phyloP scores from a whole-genome alignment of 1,140 invertebrate genomes.

The Drosophila tani region DNA sequence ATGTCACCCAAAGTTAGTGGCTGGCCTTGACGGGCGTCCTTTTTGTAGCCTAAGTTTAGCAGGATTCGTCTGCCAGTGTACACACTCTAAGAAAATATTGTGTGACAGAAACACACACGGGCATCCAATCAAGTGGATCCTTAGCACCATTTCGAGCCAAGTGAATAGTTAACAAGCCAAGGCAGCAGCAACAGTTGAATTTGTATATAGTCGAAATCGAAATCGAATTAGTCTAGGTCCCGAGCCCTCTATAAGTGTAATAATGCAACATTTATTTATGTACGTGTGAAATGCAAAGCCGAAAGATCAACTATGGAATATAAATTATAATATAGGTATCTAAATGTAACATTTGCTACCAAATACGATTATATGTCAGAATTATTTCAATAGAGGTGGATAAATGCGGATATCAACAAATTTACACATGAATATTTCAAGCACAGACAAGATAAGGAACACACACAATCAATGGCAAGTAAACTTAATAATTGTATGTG shows the following conservation, averaged over 20 bases:
- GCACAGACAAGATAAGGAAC: slow-evolving; percentile 54
- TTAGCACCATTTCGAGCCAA: slow-evolving; percentile 47
- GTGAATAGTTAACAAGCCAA: slow-evolving; percentile 71
- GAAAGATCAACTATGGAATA: slow-evolving; percentile 34
- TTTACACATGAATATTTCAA: slow-evolving; percentile 63
- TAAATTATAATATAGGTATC: slow-evolving; percentile 32
- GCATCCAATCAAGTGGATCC: slow-evolving; percentile 29
- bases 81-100: slow-evolving; percentile 1
- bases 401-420: slow-evolving; percentile 52
- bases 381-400: slow-evolving; percentile 14
- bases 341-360: slow-evolving; percentile 45
- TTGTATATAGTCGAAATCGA: slow-evolving; percentile 67
- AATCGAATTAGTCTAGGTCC: slow-evolving; percentile 49
- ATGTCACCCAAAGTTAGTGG: slow-evolving; percentile 69
- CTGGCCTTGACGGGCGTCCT: slow-evolving; percentile 52
- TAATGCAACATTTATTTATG: slow-evolving; percentile 44
- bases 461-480: slow-evolving; percentile 78
- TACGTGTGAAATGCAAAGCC: slow-evolving; percentile 43
- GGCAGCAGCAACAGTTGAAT: slow-evolving; percentile 74
- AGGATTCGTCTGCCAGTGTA: slow-evolving; percentile 12
- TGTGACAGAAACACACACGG: slow-evolving; percentile 12
- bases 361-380: slow-evolving; percentile 42
- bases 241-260: slow-evolving; percentile 47
- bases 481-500: slow-evolving; percentile 81
- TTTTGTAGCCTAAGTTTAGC: slow-evolving; percentile 54